A percentile compares a stretch with the other conserved stretches of the same genome.
These are phyloP conservation scores for Lampropteryx suffumata DNA, from an alignment of 2,888 invertebrate genomes.

Conservation along the genomic window DNA sequence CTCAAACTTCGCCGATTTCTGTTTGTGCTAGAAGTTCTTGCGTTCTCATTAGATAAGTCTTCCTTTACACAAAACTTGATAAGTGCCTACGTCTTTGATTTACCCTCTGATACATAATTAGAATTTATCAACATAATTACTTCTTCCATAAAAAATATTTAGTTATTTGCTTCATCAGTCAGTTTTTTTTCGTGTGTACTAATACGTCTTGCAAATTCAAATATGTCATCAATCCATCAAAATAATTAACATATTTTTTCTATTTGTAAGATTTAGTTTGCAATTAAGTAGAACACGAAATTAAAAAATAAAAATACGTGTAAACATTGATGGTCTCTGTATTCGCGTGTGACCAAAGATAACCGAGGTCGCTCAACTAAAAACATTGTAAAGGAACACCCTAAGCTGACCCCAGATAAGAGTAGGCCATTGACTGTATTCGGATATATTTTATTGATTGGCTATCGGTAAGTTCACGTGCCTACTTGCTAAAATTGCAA, in stretches of 20 bases:
- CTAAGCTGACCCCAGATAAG: constrained; percentile 64
- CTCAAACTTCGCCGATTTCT: constrained; percentile 50
- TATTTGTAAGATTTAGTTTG: background rate
- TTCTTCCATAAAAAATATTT: too few relatives aligned
- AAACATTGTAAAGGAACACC: constrained; percentile 46
- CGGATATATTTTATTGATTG: constrained; percentile 45
- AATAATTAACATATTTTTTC: background rate
- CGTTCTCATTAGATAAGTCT: constrained; percentile 7
- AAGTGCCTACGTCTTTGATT: constrained; percentile 1
- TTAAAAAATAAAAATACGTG: background rate
- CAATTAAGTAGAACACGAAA: background rate
- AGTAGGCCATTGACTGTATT: constrained; percentile 59
- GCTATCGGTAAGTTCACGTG: constrained; percentile 25
- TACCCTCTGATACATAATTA: background rate
- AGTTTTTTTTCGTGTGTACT: too few relatives aligned
- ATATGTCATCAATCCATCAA: background rate
- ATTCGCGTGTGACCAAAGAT: constrained; percentile 43
- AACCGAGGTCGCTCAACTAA: constrained; percentile 46
- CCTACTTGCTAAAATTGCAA: background rate
- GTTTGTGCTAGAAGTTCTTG: constrained; percentile 14
- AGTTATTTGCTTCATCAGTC: too few relatives aligned
- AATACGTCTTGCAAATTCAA: too few relatives aligned
- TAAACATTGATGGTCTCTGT: constrained; percentile 47
- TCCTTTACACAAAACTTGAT: constrained; percentile 9
- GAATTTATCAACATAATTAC: background rate